phyloP scores from a whole-genome alignment of 2,797 vertebrate species.

The Moxostoma hubbsi region DNA sequence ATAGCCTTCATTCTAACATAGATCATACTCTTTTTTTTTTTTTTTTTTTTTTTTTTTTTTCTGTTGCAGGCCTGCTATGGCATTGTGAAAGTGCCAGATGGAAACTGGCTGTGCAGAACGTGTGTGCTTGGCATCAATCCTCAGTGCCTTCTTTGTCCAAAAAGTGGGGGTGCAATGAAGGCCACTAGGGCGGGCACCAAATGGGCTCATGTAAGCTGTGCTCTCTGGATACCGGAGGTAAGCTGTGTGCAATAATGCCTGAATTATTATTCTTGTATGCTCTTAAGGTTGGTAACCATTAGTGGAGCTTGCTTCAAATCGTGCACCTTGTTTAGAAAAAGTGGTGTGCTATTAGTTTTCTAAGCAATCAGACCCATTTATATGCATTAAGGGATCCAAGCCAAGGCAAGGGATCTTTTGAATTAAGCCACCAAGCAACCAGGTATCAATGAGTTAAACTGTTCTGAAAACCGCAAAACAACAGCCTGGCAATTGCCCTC shows the following conservation, averaged over 20 bases:
- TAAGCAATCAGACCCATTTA: too few relatives aligned
- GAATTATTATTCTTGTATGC: not conserved
- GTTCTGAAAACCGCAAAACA: too few relatives aligned
- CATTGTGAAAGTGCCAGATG: constrained; percentile 95
- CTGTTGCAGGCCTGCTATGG: constrained; percentile 91
- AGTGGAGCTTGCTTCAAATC: too few relatives aligned
- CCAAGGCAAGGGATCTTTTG: too few relatives aligned
- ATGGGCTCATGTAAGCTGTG: constrained; percentile 98
- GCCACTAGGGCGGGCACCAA: constrained; percentile 92
- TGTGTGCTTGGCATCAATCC: constrained; percentile 93
- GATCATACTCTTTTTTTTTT: not conserved
- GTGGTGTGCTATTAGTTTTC: too few relatives aligned
- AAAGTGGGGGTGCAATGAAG: constrained; percentile 97
- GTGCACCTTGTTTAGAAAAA: too few relatives aligned
- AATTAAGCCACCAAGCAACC: too few relatives aligned
- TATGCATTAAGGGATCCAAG: too few relatives aligned
- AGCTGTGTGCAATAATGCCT: constrained; percentile 23
- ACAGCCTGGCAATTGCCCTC: too few relatives aligned
- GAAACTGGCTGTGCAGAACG: constrained; percentile 96
- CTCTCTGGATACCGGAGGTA: constrained; percentile 99
- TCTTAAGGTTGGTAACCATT: not conserved
- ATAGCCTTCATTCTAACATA: not conserved
- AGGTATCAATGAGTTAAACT: too few relatives aligned
- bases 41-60: constrained; percentile 8
- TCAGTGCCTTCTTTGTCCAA: constrained; percentile 94